Conservation (phyloP, 2,888 invertebrate species). For the Eurytoma californica region DNA sequence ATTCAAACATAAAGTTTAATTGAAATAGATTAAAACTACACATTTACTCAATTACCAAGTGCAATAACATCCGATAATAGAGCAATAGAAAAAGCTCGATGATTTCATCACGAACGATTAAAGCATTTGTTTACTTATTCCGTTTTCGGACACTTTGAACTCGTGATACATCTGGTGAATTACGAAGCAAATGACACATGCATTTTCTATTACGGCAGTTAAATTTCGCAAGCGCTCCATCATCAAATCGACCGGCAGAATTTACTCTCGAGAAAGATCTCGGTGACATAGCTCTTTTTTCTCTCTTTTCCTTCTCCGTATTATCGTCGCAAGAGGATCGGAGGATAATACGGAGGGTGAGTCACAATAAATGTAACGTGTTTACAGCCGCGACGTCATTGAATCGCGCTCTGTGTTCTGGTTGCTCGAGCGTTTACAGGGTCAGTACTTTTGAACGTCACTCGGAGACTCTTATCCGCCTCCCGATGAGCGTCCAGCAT, state of each 20-base stretch:
- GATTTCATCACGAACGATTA: too few relatives aligned
- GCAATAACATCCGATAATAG: too few relatives aligned
- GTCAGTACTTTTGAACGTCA: constrained; percentile 60
- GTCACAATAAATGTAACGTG: constrained; percentile 57
- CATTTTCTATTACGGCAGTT: constrained; percentile 27
- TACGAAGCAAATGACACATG: constrained; percentile 10
- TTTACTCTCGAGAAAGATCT: neutral
- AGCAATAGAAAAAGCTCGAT: too few relatives aligned
- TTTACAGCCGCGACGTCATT: constrained; percentile 45
- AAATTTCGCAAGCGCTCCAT: constrained; percentile 24
- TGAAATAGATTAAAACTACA: too few relatives aligned
- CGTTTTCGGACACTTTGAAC: constrained; percentile 20
- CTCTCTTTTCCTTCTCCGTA: constrained; percentile 7
- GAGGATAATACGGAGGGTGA: constrained; percentile 61
- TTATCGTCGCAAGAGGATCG: constrained; percentile 58
- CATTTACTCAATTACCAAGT: too few relatives aligned
- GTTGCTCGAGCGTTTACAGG: constrained; percentile 62
- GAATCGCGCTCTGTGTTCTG: constrained; percentile 50
- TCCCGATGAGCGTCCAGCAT: constrained; percentile 38
- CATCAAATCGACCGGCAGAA: constrained; percentile 12
- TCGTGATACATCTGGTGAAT: neutral
- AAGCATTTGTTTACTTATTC: constrained; percentile 29
- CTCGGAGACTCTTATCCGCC: neutral
- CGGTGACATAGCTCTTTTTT: neutral
- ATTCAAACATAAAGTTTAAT: too few relatives aligned